Conservation (phyloP, 2,113 vertebrate species). For the Varanus salvator region DNA sequence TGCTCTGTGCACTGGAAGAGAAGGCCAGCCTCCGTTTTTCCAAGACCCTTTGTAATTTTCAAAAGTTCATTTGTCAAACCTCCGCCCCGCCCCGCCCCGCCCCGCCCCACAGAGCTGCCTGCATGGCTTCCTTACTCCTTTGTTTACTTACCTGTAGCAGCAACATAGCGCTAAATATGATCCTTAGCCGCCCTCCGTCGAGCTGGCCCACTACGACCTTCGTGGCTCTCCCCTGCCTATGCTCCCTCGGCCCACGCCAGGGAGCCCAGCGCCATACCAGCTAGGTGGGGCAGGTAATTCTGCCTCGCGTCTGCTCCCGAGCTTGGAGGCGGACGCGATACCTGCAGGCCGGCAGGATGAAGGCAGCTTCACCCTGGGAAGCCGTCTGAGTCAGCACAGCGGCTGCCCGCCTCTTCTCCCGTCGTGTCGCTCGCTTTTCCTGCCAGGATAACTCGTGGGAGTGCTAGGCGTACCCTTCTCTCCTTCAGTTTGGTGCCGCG, state of each 20-base stretch:
- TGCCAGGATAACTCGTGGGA: not conserved
- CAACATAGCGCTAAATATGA: too few relatives aligned
- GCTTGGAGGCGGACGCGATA: not conserved
- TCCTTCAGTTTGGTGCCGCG: not conserved
- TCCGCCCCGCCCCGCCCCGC: accelerated
- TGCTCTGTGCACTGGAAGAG: not conserved
- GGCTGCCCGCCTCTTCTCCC: not conserved
- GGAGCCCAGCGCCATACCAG: not conserved
- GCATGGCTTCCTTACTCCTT: too few relatives aligned
- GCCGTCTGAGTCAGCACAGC: not conserved
- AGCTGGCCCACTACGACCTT: not conserved
- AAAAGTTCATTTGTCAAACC: too few relatives aligned
- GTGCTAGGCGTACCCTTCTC: too few relatives aligned
- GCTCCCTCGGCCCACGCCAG: not conserved
- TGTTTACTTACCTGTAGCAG: too few relatives aligned
- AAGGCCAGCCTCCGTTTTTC: not conserved
- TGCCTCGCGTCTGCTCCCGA: not conserved
- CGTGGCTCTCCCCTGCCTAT: not conserved
- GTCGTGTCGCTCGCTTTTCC: not conserved
- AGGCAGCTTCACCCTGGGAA: not conserved
- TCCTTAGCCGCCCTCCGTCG: too few relatives aligned
- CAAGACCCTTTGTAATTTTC: not conserved
- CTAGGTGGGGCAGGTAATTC: not conserved
- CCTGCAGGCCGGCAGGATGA: not conserved
- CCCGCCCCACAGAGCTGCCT: too few relatives aligned